Evolutionary conservation across 2,888 invertebrate genomes (phyloP), one percentile per base, ranked within the genome.

Genomic region (Volucella inflata): DNA sequence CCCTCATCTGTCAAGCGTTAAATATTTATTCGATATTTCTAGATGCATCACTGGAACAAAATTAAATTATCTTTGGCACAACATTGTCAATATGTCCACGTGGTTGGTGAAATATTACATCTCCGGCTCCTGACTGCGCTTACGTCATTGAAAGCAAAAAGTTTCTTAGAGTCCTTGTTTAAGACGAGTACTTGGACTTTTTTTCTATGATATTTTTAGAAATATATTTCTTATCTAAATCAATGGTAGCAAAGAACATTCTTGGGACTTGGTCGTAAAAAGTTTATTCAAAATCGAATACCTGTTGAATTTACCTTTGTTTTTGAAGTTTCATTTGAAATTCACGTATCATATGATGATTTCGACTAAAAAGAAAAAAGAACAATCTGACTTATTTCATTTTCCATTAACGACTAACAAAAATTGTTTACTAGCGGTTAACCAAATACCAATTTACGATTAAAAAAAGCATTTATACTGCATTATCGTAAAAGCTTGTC

Each of bases 41-140:
- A 38, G 57, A 68, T 80, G 68, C 80, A 80, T 75, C 68, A 64
- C 57, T 14, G 38, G 51, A 42, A 80, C 36, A 50, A 44, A 42
- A 80, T 68, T 55, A 14, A 62, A 68, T 70, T 64, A 67, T 75
- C n/a, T 50, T 42, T 21, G n/a, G 10, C 42, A 40, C 36, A 14
- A 14, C 10, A 36, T 12, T 11, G 8, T 57, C 38, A 6, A n/a
- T 16, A 44, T 30, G 38, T n/a, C 36, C 59, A 55, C 42, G 46
- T 48, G 48, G 36, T 36, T 16, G 42, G 44, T 16, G 12, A 38
- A 42, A 12, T 14, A 62, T 40, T 42, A 57, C 10, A 30, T 9
- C 38, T 55, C 36, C 36, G 59, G 40, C 42, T 30, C 46, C 14
- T 65, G 50, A 64, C 50, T 57, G n/a, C 48, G 51, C n/a, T 62